Evolutionary conservation across 1,140 invertebrate genomes (phyloP).

Genomic region (Drosophila sp.): DNA sequence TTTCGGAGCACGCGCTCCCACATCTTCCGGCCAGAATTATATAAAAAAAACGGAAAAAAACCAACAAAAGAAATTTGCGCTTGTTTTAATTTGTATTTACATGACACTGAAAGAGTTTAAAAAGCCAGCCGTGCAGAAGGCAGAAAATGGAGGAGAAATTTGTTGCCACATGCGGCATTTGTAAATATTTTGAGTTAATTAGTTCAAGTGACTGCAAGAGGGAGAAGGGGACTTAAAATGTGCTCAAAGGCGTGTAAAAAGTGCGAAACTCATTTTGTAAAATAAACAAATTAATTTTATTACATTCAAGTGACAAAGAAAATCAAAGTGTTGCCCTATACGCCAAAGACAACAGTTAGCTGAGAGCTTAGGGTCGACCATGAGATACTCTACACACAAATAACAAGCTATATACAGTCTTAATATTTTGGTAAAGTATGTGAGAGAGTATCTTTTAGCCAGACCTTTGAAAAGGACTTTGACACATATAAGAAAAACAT

Average conservation of each 20-base stretch:
- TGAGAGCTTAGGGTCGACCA: constrained; percentile 1
- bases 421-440: too few relatives aligned
- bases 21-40: constrained; percentile 19
- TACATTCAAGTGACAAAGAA: constrained; percentile 53
- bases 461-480: too few relatives aligned
- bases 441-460: background rate
- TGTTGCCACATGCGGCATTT: constrained; percentile 41
- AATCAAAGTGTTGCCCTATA: background rate
- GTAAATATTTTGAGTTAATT: constrained; percentile 79
- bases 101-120: constrained; percentile 59
- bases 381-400: constrained; percentile 3
- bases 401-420: background rate
- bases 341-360: background rate
- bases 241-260: constrained; percentile 70
- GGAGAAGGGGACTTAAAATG: constrained; percentile 46
- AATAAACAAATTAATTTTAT: constrained; percentile 77
- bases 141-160: constrained; percentile 14
- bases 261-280: constrained; percentile 71
- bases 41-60: constrained; percentile 26
- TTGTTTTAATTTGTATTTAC: constrained; percentile 73
- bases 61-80: constrained; percentile 38
- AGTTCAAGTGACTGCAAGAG: constrained; percentile 45
- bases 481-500: background rate
- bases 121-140: constrained; percentile 45
- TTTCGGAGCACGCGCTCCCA: background rate